Percentiles rank a stretch among this genome's conserved stretches.
Conservation (phyloP, 2,113 vertebrate genomes). For the Nothobranchius kuhntae region DNA sequence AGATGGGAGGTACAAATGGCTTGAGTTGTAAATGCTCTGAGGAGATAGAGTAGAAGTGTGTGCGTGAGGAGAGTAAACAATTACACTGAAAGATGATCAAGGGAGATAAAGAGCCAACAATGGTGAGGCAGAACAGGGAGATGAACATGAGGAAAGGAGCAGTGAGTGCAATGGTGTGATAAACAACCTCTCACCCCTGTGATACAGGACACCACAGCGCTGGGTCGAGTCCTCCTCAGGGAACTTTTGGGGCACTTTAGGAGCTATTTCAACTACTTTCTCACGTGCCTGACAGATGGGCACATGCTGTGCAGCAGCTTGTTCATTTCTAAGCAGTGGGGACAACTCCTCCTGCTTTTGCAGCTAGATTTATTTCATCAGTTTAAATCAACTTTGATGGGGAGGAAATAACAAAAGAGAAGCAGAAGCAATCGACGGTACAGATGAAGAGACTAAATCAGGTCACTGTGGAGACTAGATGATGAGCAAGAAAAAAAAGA, state of each 20-base stretch:
- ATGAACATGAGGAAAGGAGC: slow-evolving; percentile 11
- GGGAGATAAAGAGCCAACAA: slow-evolving; percentile 10
- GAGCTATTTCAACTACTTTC: slow-evolving; percentile 56
- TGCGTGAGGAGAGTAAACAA: slow-evolving; percentile 18
- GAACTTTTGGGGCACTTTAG: slow-evolving; percentile 54
- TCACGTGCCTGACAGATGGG: slow-evolving; percentile 63
- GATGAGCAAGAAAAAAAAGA: slow-evolving; percentile 7
- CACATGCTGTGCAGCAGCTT: slow-evolving; percentile 31
- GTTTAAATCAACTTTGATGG: slow-evolving; percentile 21
- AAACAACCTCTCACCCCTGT: slow-evolving; percentile 46
- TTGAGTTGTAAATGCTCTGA: background rate
- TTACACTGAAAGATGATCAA: slow-evolving; percentile 11
- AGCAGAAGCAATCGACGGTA: slow-evolving; percentile 32
- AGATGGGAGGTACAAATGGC: slow-evolving; percentile 23
- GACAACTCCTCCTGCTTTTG: slow-evolving; percentile 27
- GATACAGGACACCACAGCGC: slow-evolving; percentile 40
- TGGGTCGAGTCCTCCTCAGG: slow-evolving; percentile 44
- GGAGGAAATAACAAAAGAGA: slow-evolving; percentile 33
- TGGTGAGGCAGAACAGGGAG: slow-evolving; percentile 7
- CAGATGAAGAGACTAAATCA: slow-evolving; percentile 35
- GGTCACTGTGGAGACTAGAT: slow-evolving; percentile 24
- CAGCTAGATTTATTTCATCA: slow-evolving; percentile 45
- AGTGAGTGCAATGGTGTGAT: slow-evolving; percentile 37
- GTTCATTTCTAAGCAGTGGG: slow-evolving; percentile 44
- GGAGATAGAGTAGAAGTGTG: background rate